Evolutionary conservation across 2,797 vertebrate species (phyloP).

Genomic region (Sarcoramphus papa): DNA sequence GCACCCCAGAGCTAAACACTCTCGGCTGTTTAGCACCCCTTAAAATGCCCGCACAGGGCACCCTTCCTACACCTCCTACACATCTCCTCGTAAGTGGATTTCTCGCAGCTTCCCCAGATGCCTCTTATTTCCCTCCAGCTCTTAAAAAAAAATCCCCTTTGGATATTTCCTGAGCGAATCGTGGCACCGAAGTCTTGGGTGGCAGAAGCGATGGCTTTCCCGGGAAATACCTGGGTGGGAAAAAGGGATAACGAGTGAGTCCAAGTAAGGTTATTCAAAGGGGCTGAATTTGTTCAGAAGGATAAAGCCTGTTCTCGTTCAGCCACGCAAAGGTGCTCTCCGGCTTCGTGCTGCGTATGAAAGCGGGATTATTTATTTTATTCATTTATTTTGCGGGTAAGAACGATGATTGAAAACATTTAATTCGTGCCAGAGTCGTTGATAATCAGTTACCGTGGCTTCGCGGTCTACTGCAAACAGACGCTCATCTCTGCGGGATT

Average conservation of each 20-base stretch:
- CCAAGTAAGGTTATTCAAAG: neutral
- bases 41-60: neutral
- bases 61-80: neutral
- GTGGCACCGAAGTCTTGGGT: neutral
- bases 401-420: neutral
- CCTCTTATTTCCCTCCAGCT: neutral
- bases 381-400: neutral
- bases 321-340: neutral
- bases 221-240: neutral
- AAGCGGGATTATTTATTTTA: neutral
- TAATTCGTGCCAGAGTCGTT: neutral
- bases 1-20: neutral
- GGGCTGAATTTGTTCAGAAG: neutral
- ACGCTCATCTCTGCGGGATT: neutral
- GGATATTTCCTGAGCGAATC: neutral
- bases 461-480: neutral
- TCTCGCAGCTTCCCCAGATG: neutral
- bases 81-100: neutral
- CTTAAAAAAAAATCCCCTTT: neutral
- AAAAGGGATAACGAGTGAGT: neutral
- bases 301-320: neutral
- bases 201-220: neutral
- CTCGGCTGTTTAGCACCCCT: neutral
- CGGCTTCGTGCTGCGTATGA: neutral
- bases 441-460: neutral